A percentile compares a stretch with the other conserved stretches of the same genome.
phyloP scores from a whole-genome alignment of 2,797 vertebrate species.

The Muscicapa comitata region DNA sequence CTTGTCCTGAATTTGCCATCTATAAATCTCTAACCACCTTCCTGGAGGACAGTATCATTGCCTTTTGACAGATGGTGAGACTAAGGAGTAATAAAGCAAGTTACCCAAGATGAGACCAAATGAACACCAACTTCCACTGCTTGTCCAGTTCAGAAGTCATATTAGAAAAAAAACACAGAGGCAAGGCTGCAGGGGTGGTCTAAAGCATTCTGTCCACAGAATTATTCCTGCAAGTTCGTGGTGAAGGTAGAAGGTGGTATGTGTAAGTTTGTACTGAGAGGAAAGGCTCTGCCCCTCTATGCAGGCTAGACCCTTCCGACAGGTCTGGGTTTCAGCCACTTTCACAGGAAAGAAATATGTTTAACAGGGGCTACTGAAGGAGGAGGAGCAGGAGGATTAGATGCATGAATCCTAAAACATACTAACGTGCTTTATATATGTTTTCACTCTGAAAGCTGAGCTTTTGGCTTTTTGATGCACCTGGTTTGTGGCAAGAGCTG shows the following conservation, averaged over 20 bases:
- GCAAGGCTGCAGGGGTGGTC: not conserved
- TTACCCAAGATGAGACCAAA: not conserved
- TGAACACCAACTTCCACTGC: not conserved
- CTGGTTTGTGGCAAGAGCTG: not conserved
- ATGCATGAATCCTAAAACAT: not conserved
- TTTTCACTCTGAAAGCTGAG: not conserved
- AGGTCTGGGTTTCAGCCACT: not conserved
- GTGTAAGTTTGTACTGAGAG: not conserved
- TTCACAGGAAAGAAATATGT: not conserved
- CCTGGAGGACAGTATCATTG: not conserved
- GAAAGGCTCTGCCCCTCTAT: not conserved
- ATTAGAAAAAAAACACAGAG: not conserved
- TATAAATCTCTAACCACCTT: slow-evolving; percentile 23
- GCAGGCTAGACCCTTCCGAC: not conserved
- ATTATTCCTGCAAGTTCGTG: not conserved
- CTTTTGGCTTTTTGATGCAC: not conserved
- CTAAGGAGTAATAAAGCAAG: not conserved
- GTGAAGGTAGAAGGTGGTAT: not conserved
- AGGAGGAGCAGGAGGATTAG: not conserved
- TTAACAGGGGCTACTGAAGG: not conserved
- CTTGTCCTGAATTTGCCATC: not conserved
- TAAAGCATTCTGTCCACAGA: not conserved
- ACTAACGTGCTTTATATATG: not conserved
- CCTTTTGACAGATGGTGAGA: not conserved
- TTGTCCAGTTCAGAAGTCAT: not conserved